These are phyloP conservation scores for Gasterosteus aculeatus DNA, from an alignment of 2,113 vertebrate genomes.

Conservation along the genomic window DNA sequence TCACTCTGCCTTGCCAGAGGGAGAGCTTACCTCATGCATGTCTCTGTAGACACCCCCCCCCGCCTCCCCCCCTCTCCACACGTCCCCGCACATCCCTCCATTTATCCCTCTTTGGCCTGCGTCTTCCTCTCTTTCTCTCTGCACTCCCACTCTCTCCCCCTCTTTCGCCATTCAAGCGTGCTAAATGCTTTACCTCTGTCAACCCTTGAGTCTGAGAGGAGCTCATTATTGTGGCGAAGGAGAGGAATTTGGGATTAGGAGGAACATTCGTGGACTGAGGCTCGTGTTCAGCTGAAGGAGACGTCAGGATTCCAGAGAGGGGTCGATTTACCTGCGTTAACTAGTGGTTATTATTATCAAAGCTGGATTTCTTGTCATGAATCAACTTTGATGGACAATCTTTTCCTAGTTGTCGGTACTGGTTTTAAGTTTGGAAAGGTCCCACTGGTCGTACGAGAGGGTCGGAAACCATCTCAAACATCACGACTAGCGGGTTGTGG, in stretches of 20 bases:
- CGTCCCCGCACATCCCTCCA: conserved; percentile 27
- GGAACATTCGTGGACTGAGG: conserved; percentile 53
- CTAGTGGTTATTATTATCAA: background rate
- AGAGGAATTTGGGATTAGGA: conserved; percentile 71
- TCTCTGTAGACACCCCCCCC: conserved; percentile 67
- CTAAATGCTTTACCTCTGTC: conserved; percentile 74
- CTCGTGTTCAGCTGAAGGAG: conserved; percentile 60
- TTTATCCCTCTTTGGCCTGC: conserved; percentile 61
- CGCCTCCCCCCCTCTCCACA: conserved; percentile 10
- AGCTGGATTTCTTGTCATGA: too few relatives aligned
- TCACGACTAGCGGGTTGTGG: background rate
- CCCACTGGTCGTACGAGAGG: background rate
- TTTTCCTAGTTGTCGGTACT: background rate
- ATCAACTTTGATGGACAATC: too few relatives aligned
- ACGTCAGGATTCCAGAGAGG: conserved; percentile 50
- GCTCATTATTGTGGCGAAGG: conserved; percentile 70
- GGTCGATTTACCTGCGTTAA: conserved; percentile 35
- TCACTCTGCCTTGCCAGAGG: conserved; percentile 65
- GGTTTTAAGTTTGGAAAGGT: background rate
- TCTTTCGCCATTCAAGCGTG: conserved; percentile 55
- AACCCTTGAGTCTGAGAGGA: conserved; percentile 68
- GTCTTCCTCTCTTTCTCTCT: conserved; percentile 47
- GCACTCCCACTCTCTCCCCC: conserved; percentile 51
- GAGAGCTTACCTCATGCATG: conserved; percentile 73
- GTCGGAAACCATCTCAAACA: background rate